Evolutionary conservation across 2,888 invertebrate genomes (phyloP).

Genomic region (Ptychoptera albimana): DNA sequence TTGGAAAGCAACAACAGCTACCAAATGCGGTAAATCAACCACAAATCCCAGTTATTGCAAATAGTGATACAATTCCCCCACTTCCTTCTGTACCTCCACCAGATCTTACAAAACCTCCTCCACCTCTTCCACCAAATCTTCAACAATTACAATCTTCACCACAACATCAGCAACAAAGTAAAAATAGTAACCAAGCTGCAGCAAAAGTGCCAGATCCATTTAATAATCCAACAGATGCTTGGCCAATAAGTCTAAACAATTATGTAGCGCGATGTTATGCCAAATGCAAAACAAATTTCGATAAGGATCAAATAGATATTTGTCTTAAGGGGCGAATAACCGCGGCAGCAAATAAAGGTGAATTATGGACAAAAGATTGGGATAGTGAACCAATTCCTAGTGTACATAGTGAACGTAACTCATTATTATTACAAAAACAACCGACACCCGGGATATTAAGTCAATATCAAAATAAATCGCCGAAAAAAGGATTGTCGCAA

Average conservation of each 20-base stretch:
- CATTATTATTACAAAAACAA: slow-evolving; percentile 38
- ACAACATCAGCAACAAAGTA: slow-evolving; percentile 17
- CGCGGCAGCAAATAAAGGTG: slow-evolving; percentile 73
- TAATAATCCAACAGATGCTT: slow-evolving; percentile 46
- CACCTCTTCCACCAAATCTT: slow-evolving; percentile 22
- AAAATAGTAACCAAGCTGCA: slow-evolving; percentile 12
- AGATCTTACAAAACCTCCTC: slow-evolving; percentile 25
- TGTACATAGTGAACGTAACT: slow-evolving; percentile 62
- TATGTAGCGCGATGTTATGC: slow-evolving; percentile 88
- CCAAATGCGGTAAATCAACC: slow-evolving; percentile 19
- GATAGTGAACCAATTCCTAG: slow-evolving; percentile 82
- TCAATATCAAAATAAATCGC: slow-evolving; percentile 38
- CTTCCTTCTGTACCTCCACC: slow-evolving; percentile 23
- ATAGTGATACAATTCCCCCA: slow-evolving; percentile 20
- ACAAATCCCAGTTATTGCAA: background rate
- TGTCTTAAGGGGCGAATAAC: slow-evolving; percentile 89
- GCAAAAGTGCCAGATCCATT: slow-evolving; percentile 28
- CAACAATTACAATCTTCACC: slow-evolving; percentile 23
- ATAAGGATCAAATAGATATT: slow-evolving; percentile 88
- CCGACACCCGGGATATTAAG: slow-evolving; percentile 40
- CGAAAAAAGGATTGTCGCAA: slow-evolving; percentile 35
- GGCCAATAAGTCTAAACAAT: slow-evolving; percentile 65
- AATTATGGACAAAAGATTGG: slow-evolving; percentile 87
- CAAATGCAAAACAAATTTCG: slow-evolving; percentile 72
- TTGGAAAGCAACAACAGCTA: slow-evolving; percentile 26